phyloP scores from a whole-genome alignment of 30 jellyfish, hydroid and myxozoan species.

The Aurelia sp. region DNA sequence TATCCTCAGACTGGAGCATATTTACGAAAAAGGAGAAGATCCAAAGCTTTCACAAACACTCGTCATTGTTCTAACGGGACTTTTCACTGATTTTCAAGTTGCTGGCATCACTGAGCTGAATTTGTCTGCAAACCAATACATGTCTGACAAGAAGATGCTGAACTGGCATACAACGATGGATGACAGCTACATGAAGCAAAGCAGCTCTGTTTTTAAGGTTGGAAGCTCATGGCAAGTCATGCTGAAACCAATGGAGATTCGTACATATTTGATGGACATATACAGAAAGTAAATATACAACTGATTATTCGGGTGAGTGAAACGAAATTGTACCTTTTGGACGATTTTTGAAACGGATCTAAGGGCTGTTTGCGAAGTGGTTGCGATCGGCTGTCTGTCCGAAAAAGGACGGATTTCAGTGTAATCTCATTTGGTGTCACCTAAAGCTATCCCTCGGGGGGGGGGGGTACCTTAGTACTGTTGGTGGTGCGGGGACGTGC shows the following conservation, averaged over 20 bases:
- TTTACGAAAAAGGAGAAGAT: slow-evolving; percentile 84
- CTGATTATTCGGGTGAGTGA: too few species aligned
- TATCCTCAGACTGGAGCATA: slow-evolving; percentile 81
- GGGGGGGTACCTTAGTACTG: too few species aligned
- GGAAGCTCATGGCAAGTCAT: slow-evolving; percentile 39
- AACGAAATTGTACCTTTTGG: too few species aligned
- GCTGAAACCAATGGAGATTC: slow-evolving; percentile 84
- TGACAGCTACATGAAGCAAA: not conserved
- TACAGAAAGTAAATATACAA: not conserved
- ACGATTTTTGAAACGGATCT: too few species aligned
- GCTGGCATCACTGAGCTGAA: slow-evolving; percentile 74
- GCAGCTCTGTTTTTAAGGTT: not conserved
- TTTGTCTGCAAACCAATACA: slow-evolving; percentile 84
- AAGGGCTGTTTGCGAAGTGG: too few species aligned
- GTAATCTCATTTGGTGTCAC: too few species aligned
- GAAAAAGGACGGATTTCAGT: too few species aligned
- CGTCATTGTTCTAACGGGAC: slow-evolving; percentile 52
- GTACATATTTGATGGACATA: slow-evolving; percentile 36
- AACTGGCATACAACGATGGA: slow-evolving; percentile 79
- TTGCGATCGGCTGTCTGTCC: too few species aligned
- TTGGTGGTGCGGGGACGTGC: too few species aligned
- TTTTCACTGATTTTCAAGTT: slow-evolving; percentile 78
- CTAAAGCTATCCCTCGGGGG: too few species aligned
- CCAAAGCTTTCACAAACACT: slow-evolving; percentile 73
- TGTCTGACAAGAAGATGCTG: slow-evolving; percentile 70